Evolutionary conservation across 2,888 invertebrate species (phyloP).

Genomic region (Diloba caeruleocephala): DNA sequence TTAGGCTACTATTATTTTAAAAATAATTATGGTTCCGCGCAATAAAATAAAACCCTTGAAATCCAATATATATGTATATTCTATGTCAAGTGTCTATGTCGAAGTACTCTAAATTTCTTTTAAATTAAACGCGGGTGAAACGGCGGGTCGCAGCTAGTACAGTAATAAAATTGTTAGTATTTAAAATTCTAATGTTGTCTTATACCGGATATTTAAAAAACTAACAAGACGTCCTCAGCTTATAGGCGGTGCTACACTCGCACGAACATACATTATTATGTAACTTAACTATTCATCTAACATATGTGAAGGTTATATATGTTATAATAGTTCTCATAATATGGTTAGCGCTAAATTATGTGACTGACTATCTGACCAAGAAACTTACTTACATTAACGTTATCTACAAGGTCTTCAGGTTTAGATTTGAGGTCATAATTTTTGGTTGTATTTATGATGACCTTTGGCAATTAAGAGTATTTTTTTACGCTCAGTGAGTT

Average conservation of each 20-base stretch:
- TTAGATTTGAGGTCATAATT: background rate
- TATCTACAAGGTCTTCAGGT: slow-evolving; percentile 18
- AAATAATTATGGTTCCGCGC: too few relatives aligned
- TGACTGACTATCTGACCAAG: slow-evolving; percentile 3
- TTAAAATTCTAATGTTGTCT: slow-evolving; percentile 15
- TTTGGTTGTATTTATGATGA: background rate
- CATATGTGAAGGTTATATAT: slow-evolving; percentile 28
- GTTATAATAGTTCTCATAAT: slow-evolving; percentile 21
- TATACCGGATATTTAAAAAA: slow-evolving; percentile 11
- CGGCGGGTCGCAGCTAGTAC: too few relatives aligned
- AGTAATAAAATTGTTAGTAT: background rate
- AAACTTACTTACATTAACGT: slow-evolving; percentile 1
- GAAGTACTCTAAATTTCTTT: too few relatives aligned
- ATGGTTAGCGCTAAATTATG: slow-evolving; percentile 20
- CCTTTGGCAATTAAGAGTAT: too few relatives aligned
- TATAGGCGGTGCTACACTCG: background rate
- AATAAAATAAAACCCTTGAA: too few relatives aligned
- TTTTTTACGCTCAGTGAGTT: too few relatives aligned
- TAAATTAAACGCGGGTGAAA: too few relatives aligned
- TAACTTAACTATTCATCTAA: slow-evolving; percentile 18
- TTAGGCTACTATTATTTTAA: too few relatives aligned
- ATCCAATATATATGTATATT: too few relatives aligned
- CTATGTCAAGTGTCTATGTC: too few relatives aligned
- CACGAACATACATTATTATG: slow-evolving; percentile 5
- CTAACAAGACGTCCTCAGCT: background rate